These are phyloP conservation scores for Montipora efflorescens DNA, from an alignment of 64 coral and sea anemone genomes.

Conservation along the genomic window DNA sequence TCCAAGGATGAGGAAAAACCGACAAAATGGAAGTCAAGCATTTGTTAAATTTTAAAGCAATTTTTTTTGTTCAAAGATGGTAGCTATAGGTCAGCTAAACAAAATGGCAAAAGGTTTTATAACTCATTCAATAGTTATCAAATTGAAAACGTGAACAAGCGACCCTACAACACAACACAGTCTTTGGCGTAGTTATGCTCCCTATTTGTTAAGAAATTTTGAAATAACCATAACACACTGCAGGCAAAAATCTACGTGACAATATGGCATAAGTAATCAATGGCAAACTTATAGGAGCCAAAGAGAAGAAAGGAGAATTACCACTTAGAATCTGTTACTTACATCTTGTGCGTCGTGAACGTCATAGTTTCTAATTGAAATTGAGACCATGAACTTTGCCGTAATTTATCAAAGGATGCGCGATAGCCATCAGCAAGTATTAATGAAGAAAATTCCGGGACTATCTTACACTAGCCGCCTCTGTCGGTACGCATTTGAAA, in stretches of 20 bases:
- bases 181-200: too few species aligned
- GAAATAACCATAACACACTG: not conserved
- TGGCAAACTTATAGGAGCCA: not conserved
- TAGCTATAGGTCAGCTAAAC: too few species aligned
- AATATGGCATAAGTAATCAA: not conserved
- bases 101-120: too few species aligned
- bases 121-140: too few species aligned
- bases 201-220: not conserved
- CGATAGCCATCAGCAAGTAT: constrained; percentile 36
- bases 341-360: not conserved
- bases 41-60: too few species aligned
- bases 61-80: too few species aligned
- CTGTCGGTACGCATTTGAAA: constrained; percentile 50
- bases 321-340: not conserved
- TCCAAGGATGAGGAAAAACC: too few species aligned
- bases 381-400: constrained; percentile 9
- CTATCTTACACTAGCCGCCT: constrained; percentile 30
- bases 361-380: not conserved
- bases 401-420: constrained; percentile 25
- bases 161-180: too few species aligned
- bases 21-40: too few species aligned
- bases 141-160: too few species aligned
- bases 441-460: constrained; percentile 44
- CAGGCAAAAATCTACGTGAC: not conserved
- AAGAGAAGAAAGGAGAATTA: not conserved